phyloP scores from a whole-genome alignment of 1,140 invertebrate species.

The Brachionus koreanus region DNA sequence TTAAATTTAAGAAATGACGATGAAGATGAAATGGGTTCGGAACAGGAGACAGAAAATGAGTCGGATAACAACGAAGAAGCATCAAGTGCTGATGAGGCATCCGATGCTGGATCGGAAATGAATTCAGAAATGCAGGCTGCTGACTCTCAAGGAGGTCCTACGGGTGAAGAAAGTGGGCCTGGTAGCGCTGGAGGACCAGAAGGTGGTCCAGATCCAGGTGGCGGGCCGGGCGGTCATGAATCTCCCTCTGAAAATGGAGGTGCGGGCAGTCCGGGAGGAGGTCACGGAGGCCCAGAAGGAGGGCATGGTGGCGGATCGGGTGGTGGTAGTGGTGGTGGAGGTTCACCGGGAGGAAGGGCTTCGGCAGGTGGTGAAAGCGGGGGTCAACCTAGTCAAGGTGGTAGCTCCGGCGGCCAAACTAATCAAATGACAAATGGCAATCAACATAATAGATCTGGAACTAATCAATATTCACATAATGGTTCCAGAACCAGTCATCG shows the following conservation, averaged over 20 bases:
- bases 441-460: not conserved
- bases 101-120: not conserved
- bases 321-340: not conserved
- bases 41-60: not conserved
- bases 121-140: not conserved
- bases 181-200: not conserved
- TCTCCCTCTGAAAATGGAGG: not conserved
- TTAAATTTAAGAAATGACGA: not conserved
- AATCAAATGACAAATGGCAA: not conserved
- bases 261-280: not conserved
- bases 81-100: not conserved
- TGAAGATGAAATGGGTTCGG: not conserved
- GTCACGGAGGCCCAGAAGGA: not conserved
- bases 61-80: not conserved
- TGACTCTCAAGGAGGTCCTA: not conserved
- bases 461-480: not conserved
- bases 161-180: not conserved
- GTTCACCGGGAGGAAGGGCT: not conserved
- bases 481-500: not conserved
- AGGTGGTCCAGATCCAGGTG: not conserved
- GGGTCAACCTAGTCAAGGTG: not conserved
- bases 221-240: not conserved
- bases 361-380: not conserved
- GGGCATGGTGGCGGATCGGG: not conserved
- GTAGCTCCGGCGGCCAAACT: not conserved